Evolutionary conservation across 2,113 vertebrate genomes (phyloP).

Genomic region (Cichladusa arquata): DNA sequence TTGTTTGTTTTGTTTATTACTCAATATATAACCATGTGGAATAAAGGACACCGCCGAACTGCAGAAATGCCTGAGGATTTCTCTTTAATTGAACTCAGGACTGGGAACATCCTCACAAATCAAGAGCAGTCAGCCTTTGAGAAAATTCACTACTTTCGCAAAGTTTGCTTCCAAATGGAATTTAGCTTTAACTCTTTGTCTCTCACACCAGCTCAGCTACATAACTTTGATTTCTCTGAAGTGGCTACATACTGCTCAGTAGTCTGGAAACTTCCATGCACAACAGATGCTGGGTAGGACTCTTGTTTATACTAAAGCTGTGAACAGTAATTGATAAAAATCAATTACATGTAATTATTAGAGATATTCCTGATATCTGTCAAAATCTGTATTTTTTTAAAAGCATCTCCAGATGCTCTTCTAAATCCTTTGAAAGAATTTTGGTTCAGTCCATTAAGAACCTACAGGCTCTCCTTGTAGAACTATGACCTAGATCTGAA

Average conservation of each 20-base stretch:
- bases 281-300: background rate
- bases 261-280: background rate
- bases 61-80: conserved; percentile 54
- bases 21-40: conserved; percentile 41
- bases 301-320: background rate
- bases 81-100: conserved; percentile 64
- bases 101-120: conserved; percentile 3
- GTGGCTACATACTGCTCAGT: background rate
- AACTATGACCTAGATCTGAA: background rate
- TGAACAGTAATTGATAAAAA: background rate
- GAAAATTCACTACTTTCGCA: conserved; percentile 30
- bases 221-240: background rate
- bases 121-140: background rate
- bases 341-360: background rate
- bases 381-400: background rate
- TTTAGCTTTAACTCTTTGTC: conserved; percentile 43
- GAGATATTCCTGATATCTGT: background rate
- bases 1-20: conserved; percentile 64
- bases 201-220: background rate
- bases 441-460: background rate
- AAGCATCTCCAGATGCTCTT: background rate
- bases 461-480: background rate
- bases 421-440: background rate
- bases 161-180: background rate
- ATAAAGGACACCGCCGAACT: background rate